A percentile compares a stretch with the other conserved stretches of the same genome.
Evolutionary conservation across 2,113 vertebrate species (phyloP).

Genomic region (Leptobrachium leishanense): DNA sequence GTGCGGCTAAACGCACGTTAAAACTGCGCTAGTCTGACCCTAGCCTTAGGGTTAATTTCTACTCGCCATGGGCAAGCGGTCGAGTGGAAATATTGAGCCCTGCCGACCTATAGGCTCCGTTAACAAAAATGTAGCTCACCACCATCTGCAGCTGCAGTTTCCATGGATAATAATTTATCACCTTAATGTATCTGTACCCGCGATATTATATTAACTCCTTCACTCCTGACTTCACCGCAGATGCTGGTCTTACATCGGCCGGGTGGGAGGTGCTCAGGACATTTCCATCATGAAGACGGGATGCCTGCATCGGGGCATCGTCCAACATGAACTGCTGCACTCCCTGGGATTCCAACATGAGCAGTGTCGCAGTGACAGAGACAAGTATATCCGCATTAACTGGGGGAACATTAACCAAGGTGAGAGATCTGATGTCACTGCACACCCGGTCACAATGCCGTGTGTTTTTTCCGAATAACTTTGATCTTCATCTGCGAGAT

Average conservation of each 20-base stretch:
- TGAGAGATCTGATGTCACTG: slow-evolving; percentile 34
- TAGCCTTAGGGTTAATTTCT: no score
- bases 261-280: slow-evolving; percentile 46
- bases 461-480: no score
- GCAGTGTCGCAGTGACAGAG: slow-evolving; percentile 69
- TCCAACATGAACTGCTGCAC: slow-evolving; percentile 67
- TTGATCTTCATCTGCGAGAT: no score
- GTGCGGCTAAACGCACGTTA: no score
- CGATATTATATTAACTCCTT: not conserved
- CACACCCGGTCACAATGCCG: no score
- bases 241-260: slow-evolving; percentile 30
- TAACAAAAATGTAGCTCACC: no score
- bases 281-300: slow-evolving; percentile 63
- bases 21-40: no score
- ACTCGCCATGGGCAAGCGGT: no score
- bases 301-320: slow-evolving; percentile 63
- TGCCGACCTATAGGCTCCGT: no score
- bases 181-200: not conserved
- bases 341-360: slow-evolving; percentile 65
- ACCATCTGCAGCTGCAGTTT: not conserved
- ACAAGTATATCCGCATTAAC: slow-evolving; percentile 63
- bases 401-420: slow-evolving; percentile 72
- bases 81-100: no score
- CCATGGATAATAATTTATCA: not conserved
- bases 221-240: slow-evolving; percentile 21